Evolutionary conservation across 2,113 vertebrate species (phyloP).

Genomic region (Seriola dumerili): DNA sequence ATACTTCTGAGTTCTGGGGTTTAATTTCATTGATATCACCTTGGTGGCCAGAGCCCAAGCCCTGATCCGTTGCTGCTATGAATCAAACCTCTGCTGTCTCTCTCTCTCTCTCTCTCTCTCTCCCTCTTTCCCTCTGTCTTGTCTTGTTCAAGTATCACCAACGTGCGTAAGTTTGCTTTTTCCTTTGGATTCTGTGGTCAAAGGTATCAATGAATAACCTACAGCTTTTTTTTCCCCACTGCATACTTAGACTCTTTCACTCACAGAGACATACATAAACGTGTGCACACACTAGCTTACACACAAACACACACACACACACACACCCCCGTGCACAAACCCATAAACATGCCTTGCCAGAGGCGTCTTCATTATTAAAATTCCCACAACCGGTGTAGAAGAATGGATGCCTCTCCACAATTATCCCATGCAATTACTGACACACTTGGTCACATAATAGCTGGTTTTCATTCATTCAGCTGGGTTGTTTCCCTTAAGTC

Average conservation of each 20-base stretch:
- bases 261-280: background rate
- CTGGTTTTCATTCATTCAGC: constrained; percentile 62
- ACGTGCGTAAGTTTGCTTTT: constrained; percentile 34
- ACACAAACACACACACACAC: background rate
- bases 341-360: constrained; percentile 22
- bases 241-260: background rate
- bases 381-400: constrained; percentile 27
- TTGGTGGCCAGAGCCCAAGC: constrained; percentile 60
- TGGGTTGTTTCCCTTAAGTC: constrained; percentile 61
- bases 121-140: constrained; percentile 9
- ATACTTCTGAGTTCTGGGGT: constrained; percentile 51
- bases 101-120: background rate
- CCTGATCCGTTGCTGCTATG: constrained; percentile 39
- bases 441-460: constrained; percentile 46
- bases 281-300: background rate
- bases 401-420: constrained; percentile 44
- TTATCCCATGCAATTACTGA: constrained; percentile 45
- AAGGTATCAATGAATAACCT: constrained; percentile 13
- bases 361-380: constrained; percentile 50
- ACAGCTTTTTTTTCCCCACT: background rate
- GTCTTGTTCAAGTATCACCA: constrained; percentile 24
- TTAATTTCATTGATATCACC: constrained; percentile 80
- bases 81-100: constrained; percentile 50
- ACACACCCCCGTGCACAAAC: background rate
- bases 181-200: constrained; percentile 11